Evolutionary conservation across 2,113 vertebrate genomes (phyloP).

Genomic region (Tonatia bakeri): DNA sequence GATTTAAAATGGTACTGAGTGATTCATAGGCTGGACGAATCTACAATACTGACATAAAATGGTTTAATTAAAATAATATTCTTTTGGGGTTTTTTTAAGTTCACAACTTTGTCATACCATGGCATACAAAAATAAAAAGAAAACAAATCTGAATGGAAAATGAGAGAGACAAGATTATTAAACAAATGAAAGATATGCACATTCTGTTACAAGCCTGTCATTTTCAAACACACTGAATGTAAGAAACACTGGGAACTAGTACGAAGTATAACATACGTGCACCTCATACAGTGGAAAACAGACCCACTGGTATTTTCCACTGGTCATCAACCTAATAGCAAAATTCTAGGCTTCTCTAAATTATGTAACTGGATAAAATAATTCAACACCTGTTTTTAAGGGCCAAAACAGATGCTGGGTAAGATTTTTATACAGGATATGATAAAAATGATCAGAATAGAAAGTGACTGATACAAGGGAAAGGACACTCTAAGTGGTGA

Average conservation of each 20-base stretch:
- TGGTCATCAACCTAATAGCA: not conserved
- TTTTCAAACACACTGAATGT: not conserved
- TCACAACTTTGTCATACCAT: not conserved
- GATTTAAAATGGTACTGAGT: conserved; percentile 5
- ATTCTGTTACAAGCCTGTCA: not conserved
- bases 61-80: conserved; percentile 2
- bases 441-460: not conserved
- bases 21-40: not conserved
- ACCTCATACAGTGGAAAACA: not conserved
- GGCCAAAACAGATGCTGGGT: not conserved
- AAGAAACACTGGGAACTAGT: not conserved
- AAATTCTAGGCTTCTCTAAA: not conserved
- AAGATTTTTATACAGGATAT: not conserved
- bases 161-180: not conserved
- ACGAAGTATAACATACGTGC: not conserved
- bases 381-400: not conserved
- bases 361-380: not conserved
- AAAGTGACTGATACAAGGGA: not conserved
- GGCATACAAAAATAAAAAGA: not conserved
- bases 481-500: not conserved
- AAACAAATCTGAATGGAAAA: not conserved
- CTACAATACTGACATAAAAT: not conserved
- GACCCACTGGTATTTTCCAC: not conserved
- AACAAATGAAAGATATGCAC: not conserved
- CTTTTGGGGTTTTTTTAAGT: not conserved